These are phyloP conservation scores for Coccyzus lansbergi DNA, from an alignment of 2,797 vertebrate species.

Conservation along the genomic window DNA sequence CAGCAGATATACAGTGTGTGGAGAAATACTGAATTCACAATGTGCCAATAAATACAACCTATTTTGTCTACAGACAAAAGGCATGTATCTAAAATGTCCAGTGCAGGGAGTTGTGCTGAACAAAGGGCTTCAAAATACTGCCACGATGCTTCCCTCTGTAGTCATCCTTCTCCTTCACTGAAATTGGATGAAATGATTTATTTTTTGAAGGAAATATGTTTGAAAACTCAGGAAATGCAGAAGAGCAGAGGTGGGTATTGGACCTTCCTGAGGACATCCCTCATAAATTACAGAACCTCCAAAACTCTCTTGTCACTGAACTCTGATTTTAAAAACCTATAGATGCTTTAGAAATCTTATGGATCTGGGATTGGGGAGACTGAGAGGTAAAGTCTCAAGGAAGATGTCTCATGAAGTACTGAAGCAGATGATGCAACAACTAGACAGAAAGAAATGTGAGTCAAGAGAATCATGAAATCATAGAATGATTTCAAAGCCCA, in stretches of 20 bases:
- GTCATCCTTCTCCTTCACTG: background rate
- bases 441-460: rapidly evolving
- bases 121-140: background rate
- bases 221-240: background rate
- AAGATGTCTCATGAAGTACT: background rate
- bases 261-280: background rate
- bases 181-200: background rate
- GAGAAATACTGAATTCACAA: background rate
- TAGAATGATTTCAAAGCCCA: too few species aligned
- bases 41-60: slow-evolving; percentile 43
- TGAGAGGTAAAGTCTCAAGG: background rate
- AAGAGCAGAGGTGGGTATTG: background rate
- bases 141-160: background rate
- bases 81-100: background rate
- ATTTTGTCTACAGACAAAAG: background rate
- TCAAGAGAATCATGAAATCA: background rate
- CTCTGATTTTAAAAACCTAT: background rate
- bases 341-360: background rate
- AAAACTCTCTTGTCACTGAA: background rate
- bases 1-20: background rate
- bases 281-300: background rate
- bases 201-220: background rate
- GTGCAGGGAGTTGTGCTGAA: background rate
- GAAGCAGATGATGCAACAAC: background rate
- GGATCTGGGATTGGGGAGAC: background rate